Evolutionary conservation across 2,113 vertebrate species (phyloP).

Genomic region (Cercocebus atys): DNA sequence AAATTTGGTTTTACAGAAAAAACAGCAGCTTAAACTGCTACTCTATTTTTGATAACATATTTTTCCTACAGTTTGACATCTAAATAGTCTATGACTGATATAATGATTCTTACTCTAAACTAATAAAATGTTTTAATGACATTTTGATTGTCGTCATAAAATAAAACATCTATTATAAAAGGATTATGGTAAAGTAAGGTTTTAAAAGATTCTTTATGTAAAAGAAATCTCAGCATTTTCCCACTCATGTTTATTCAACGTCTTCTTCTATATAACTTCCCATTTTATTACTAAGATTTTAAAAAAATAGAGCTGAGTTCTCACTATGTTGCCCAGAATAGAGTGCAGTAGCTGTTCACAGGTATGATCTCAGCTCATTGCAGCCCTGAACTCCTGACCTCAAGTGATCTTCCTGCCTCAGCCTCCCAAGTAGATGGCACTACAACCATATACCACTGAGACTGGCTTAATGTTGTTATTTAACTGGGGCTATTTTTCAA

Average conservation of each 20-base stretch:
- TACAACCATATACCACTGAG: background rate
- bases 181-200: background rate
- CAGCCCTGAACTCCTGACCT: background rate
- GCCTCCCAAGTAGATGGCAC: background rate
- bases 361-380: background rate
- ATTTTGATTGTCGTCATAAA: conserved; percentile 20
- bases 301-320: background rate
- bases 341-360: background rate
- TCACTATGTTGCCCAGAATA: background rate
- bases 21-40: conserved; percentile 11
- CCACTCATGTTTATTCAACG: background rate
- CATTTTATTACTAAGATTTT: background rate
- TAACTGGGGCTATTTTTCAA: background rate
- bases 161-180: conserved; percentile 6
- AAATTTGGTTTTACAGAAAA: conserved; percentile 51
- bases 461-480: background rate
- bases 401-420: background rate
- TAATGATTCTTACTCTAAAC: conserved; percentile 21
- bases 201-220: background rate
- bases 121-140: conserved; percentile 35
- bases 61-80: background rate
- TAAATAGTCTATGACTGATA: conserved; percentile 29
- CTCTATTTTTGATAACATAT: conserved; percentile 19
- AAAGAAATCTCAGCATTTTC: conserved; percentile 23
- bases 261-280: background rate